A percentile compares a stretch with the other conserved stretches of the same genome.
Conservation (phyloP, 2,888 invertebrate species). For the Phania funesta region DNA sequence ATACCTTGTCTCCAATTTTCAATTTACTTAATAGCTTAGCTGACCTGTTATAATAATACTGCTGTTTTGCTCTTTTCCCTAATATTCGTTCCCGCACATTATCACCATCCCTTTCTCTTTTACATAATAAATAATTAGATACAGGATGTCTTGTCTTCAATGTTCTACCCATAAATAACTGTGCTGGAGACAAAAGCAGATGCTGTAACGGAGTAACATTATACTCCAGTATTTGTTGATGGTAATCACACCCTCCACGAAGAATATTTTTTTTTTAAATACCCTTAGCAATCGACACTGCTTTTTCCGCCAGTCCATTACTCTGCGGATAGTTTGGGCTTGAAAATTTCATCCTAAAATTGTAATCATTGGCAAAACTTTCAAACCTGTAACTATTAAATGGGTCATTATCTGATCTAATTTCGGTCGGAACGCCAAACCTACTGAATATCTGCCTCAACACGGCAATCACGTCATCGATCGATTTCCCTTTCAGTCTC, state of each 20-base stretch:
- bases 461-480: not conserved
- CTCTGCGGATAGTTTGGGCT: not conserved
- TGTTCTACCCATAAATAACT: slow-evolving; percentile 2
- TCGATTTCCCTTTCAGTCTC: not conserved
- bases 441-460: not conserved
- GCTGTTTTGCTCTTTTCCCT: not conserved
- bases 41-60: not conserved
- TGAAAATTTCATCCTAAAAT: not conserved
- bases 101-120: no score
- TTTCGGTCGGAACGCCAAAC: not conserved
- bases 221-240: not conserved
- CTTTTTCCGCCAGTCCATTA: slow-evolving; percentile 16
- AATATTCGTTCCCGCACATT: no score
- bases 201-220: slow-evolving; percentile 9
- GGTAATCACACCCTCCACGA: not conserved
- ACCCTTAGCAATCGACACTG: slow-evolving; percentile 12
- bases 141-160: not conserved
- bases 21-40: not conserved
- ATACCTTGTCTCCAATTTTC: not conserved
- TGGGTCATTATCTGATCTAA: not conserved
- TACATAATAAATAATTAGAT: no score
- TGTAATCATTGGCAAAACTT: no score
- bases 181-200: not conserved
- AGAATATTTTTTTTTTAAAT: not conserved
- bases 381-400: no score